phyloP scores from a whole-genome alignment of 2,113 vertebrate genomes.

The Cyprinus carpio region DNA sequence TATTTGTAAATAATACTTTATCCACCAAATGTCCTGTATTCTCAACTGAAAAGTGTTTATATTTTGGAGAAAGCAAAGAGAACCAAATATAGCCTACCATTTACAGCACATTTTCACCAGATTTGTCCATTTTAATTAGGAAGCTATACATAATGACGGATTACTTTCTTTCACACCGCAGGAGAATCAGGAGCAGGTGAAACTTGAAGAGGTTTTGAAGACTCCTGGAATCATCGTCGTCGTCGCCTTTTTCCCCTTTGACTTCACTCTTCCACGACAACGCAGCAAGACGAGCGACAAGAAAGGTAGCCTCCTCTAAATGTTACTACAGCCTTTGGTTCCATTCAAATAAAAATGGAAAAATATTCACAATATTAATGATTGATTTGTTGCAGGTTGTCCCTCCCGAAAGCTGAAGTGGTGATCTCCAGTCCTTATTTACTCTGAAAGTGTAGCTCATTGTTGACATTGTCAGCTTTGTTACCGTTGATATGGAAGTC shows the following conservation, averaged over 20 bases:
- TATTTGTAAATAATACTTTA: no score
- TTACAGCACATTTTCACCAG: no score
- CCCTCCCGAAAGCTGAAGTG: slow-evolving; percentile 60
- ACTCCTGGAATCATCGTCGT: slow-evolving; percentile 53
- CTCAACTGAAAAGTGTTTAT: neutral
- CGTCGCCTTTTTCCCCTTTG: slow-evolving; percentile 54
- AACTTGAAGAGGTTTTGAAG: slow-evolving; percentile 72
- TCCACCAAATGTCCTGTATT: no score
- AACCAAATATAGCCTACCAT: neutral
- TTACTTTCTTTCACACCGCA: neutral
- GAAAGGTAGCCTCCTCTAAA: slow-evolving; percentile 53
- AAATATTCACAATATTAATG: neutral
- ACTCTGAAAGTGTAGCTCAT: neutral
- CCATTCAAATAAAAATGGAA: neutral
- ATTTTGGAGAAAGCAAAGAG: neutral
- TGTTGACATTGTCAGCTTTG: neutral
- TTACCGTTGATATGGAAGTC: neutral
- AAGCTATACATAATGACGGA: neutral
- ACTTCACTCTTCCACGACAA: slow-evolving; percentile 65
- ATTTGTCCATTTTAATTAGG: neutral
- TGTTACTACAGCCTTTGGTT: neutral
- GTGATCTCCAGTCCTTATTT: slow-evolving; percentile 49
- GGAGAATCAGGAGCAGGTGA: slow-evolving; percentile 38
- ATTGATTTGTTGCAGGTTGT: slow-evolving; percentile 58
- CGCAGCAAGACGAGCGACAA: slow-evolving; percentile 64